A percentile compares a stretch with the other conserved stretches of the same genome.
Evolutionary conservation across 53 echinoderm and acorn worm genomes (phyloP).

Genomic region (Crossaster papposus): DNA sequence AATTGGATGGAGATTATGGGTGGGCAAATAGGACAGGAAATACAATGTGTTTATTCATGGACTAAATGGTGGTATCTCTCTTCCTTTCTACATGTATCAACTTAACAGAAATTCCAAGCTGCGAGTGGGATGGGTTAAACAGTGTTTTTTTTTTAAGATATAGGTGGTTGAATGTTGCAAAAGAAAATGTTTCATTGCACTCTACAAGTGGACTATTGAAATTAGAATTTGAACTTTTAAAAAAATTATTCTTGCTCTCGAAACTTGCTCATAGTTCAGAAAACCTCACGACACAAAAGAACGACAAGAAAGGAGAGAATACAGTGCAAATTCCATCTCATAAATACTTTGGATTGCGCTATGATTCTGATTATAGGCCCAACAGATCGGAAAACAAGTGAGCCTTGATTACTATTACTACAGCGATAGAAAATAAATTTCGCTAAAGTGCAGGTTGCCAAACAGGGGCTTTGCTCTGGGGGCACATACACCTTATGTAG

Average conservation of each 20-base stretch:
- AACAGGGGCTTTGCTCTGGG: not conserved
- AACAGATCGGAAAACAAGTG: not conserved
- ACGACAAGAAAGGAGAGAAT: not conserved
- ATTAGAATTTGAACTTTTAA: too few relatives aligned
- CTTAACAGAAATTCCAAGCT: not conserved
- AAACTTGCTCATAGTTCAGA: too few relatives aligned
- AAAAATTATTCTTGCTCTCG: too few relatives aligned
- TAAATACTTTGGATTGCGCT: not conserved
- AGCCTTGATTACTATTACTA: slow-evolving; percentile 1
- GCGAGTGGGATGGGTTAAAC: not conserved
- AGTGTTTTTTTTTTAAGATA: not conserved
- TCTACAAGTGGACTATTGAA: too few relatives aligned
- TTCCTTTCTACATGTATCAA: too few relatives aligned
- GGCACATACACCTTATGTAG: too few relatives aligned
- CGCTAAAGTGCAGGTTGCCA: too few relatives aligned
- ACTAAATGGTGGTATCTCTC: not conserved
- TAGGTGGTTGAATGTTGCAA: too few relatives aligned
- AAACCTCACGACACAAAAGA: too few relatives aligned
- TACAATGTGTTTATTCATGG: not conserved
- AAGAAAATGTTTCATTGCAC: too few relatives aligned
- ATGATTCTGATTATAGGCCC: not conserved
- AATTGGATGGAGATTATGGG: not conserved
- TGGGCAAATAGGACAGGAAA: not conserved
- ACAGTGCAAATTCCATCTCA: too few relatives aligned
- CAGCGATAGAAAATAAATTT: not conserved